Base-by-base conservation (phyloP, 2,113 vertebrate species). In the Dipodomys merriami region DNA sequence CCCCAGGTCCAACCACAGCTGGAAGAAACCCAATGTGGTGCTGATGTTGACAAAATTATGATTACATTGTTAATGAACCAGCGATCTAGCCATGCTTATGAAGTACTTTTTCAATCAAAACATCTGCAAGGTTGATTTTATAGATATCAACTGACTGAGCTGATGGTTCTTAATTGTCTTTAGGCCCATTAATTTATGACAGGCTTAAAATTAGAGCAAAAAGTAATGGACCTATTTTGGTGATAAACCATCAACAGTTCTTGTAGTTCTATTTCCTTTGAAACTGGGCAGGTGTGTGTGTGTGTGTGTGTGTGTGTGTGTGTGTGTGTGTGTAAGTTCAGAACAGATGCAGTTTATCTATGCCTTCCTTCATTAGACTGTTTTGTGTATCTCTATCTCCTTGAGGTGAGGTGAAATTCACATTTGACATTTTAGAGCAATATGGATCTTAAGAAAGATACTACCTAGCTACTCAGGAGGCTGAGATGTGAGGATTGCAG, bases 61-160 rank as follows among this genome's bases (percentile, higher is more conserved):
- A 81, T 77, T 76, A 78, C 35, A 79, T 77, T 83, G 80, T 89
- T 88, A 88, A 87, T n/a, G 71, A 90, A 79, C n/a, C n/a, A 84
- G 49, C 5, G 71, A 91, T 92, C 88, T 94, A 39, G 39, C 39
- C n/a, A 5, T 60, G 65, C 44, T 87, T 68, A 87, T 76, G 92
- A 92, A 91, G 53, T 78, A 39, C 30, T 11, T 92, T 93, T 85
- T 88, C 44, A 67, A 90, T 87, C 79, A 86, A 78, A 91, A 91
- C 23, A 19, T 86, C 46, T 91, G 30, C 49, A 88, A 90, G 15
- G 8, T 60, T 89, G 4, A 71, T 20, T 91, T 94, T 83, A 5
- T 29, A 13, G 35, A 82, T 25, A 30, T 69, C 35, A 74, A 33
- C 16, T 90, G 35, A 23, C 65, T 81, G n/a, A 65, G 8, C 19